A percentile compares a stretch with the other conserved stretches of the same genome.
Evolutionary conservation across 2,888 invertebrate genomes (phyloP).

Genomic region (Protula sp.): DNA sequence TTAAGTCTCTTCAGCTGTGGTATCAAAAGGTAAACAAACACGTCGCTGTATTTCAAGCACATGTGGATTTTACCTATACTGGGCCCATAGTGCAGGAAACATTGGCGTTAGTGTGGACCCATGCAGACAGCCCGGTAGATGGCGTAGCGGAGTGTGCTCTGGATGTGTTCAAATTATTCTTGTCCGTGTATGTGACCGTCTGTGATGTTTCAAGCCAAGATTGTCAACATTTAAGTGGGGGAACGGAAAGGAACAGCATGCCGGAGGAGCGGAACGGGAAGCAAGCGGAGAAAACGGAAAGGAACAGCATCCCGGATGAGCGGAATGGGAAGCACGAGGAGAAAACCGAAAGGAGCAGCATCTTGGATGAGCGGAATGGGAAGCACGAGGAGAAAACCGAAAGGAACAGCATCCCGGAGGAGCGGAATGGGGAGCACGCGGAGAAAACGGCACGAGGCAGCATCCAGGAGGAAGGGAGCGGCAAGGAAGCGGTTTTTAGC

Average conservation of each 20-base stretch:
- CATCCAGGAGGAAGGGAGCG: not conserved
- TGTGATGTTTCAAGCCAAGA: no score
- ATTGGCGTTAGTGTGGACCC: conserved; percentile 33
- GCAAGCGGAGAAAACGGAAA: not conserved
- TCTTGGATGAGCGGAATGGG: not conserved
- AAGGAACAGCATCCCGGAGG: not conserved
- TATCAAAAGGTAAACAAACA: conserved; percentile 11
- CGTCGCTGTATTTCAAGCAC: no score
- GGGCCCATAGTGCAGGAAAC: conserved; percentile 13
- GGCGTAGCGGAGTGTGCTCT: conserved; percentile 36
- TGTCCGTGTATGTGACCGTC: no score
- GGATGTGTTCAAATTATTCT: conserved; percentile 29
- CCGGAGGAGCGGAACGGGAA: not conserved
- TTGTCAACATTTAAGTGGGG: no score
- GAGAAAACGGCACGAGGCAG: not conserved
- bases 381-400: conserved; percentile 2
- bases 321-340: not conserved
- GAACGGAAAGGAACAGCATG: not conserved
- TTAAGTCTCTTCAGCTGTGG: conserved; percentile 7
- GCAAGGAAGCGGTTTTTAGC: not conserved
- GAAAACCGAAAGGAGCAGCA: not conserved
- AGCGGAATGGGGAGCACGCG: not conserved
- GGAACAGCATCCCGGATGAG: not conserved
- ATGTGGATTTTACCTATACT: no score
- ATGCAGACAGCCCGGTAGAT: conserved; percentile 46